These are phyloP conservation scores for Drosophila lacertosa DNA, from an alignment of 1,140 invertebrate species.

Conservation along the genomic window DNA sequence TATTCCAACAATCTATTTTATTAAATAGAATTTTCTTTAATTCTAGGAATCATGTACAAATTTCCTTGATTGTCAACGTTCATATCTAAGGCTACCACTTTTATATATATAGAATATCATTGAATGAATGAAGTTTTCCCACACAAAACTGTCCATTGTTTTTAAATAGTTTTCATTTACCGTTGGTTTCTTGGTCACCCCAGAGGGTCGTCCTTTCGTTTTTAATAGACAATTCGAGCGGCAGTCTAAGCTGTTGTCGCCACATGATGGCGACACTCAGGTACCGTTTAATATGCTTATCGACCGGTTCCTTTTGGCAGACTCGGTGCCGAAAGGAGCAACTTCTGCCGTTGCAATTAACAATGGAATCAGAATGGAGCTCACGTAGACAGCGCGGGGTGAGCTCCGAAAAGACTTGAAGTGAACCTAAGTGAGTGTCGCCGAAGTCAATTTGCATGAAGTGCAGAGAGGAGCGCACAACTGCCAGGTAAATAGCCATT, in stretches of 20 bases:
- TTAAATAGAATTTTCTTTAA: too few relatives aligned
- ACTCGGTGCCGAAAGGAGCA: neutral
- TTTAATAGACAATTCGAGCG: neutral
- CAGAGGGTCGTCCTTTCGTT: neutral
- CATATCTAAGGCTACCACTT: too few relatives aligned
- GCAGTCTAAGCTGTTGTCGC: neutral
- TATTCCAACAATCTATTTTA: too few relatives aligned
- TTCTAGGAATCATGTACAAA: too few relatives aligned
- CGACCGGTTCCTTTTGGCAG: neutral
- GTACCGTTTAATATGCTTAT: conserved; percentile 18
- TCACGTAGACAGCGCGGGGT: conserved; percentile 23
- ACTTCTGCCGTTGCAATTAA: conserved; percentile 20
- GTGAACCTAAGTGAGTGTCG: conserved; percentile 27
- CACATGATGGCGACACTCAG: neutral
- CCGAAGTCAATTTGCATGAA: conserved; percentile 46
- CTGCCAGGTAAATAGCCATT: conserved; percentile 42
- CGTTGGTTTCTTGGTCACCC: too few relatives aligned
- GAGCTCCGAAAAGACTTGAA: conserved; percentile 20
- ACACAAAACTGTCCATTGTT: too few relatives aligned
- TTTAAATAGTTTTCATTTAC: too few relatives aligned
- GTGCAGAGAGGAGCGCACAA: conserved; percentile 10
- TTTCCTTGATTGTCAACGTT: too few relatives aligned
- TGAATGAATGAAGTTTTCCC: too few relatives aligned
- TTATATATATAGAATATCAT: too few relatives aligned
- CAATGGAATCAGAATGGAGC: conserved; percentile 23